Evolutionary conservation across 1,140 invertebrate species (phyloP).

Genomic region (Micrasema longulum): DNA sequence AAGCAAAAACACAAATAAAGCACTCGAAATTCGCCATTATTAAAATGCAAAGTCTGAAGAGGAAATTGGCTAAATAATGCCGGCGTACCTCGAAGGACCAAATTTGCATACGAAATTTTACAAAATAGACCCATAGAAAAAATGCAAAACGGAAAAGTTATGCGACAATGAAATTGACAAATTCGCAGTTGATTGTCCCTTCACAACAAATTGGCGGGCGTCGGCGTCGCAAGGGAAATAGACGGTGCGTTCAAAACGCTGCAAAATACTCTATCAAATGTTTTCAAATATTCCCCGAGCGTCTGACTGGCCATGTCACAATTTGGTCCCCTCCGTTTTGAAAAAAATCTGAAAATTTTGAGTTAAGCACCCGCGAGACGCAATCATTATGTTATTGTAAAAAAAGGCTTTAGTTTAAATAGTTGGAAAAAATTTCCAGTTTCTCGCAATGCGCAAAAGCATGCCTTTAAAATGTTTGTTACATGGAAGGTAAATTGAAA

Average conservation of each 20-base stretch:
- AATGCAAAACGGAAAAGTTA: slow-evolving; percentile 37
- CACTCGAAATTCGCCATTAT: too few relatives aligned
- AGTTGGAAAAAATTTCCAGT: too few relatives aligned
- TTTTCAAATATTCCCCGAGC: slow-evolving; percentile 38
- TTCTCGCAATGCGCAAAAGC: too few relatives aligned
- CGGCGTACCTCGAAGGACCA: too few relatives aligned
- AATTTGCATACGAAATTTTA: slow-evolving; percentile 30
- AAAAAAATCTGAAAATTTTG: slow-evolving; percentile 5
- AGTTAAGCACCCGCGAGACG: slow-evolving; percentile 11
- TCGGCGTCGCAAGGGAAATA: slow-evolving; percentile 51
- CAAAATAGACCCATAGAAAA: slow-evolving; percentile 32
- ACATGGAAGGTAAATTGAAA: too few relatives aligned
- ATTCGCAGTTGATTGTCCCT: slow-evolving; percentile 53
- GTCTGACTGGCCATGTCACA: slow-evolving; percentile 32
- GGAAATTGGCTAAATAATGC: not conserved
- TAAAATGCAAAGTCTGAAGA: not conserved
- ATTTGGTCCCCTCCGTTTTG: slow-evolving; percentile 13
- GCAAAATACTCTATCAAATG: slow-evolving; percentile 38
- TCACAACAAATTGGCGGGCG: slow-evolving; percentile 48
- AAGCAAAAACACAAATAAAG: too few relatives aligned
- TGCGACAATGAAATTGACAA: slow-evolving; percentile 50
- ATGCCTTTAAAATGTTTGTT: too few relatives aligned
- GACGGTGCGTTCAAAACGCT: slow-evolving; percentile 47
- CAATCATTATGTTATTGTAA: not conserved
- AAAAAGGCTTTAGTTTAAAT: too few relatives aligned